A percentile compares a stretch with the other conserved stretches of the same genome.
phyloP scores from a whole-genome alignment of 2,888 invertebrate genomes.

The Melanophora roralis region DNA sequence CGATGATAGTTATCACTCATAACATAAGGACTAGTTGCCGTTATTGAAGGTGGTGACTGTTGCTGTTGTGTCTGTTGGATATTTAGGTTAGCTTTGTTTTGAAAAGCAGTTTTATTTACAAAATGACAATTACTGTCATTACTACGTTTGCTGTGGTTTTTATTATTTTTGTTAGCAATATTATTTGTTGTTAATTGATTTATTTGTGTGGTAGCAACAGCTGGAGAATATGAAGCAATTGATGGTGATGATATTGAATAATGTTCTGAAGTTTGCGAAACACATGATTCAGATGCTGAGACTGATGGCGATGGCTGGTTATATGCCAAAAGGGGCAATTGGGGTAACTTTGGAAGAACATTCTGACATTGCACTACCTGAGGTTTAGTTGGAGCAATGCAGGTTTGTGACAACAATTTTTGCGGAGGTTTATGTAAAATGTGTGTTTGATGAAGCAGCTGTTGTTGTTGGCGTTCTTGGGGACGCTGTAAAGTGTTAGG shows the following conservation, averaged over 20 bases:
- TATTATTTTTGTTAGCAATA: constrained; percentile 45
- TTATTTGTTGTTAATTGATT: constrained; percentile 40
- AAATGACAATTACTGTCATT: constrained; percentile 43
- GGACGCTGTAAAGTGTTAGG: constrained; percentile 73
- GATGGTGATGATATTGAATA: constrained; percentile 40
- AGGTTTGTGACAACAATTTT: constrained; percentile 59
- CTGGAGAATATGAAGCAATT: constrained; percentile 5
- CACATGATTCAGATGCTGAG: constrained; percentile 56
- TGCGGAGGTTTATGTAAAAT: constrained; percentile 39
- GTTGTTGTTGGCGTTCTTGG: constrained; percentile 65
- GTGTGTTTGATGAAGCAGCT: constrained; percentile 53
- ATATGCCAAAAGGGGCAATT: constrained; percentile 63
- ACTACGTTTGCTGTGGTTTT: constrained; percentile 55
- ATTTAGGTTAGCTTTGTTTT: constrained; percentile 53
- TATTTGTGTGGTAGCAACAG: constrained; percentile 29
- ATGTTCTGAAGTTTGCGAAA: constrained; percentile 50
- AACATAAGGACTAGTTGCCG: constrained; percentile 44
- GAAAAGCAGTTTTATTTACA: constrained; percentile 50
- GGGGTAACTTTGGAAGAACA: constrained; percentile 62
- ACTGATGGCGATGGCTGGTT: constrained; percentile 64
- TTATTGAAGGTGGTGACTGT: constrained; percentile 12
- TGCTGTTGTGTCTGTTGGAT: constrained; percentile 59
- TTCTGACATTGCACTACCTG: constrained; percentile 63
- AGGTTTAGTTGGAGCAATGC: constrained; percentile 64
- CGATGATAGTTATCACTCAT: constrained; percentile 73